These are phyloP conservation scores for Stomatorhinus ivindoensis DNA, from an alignment of 2,113 vertebrate genomes.

Conservation along the genomic window DNA sequence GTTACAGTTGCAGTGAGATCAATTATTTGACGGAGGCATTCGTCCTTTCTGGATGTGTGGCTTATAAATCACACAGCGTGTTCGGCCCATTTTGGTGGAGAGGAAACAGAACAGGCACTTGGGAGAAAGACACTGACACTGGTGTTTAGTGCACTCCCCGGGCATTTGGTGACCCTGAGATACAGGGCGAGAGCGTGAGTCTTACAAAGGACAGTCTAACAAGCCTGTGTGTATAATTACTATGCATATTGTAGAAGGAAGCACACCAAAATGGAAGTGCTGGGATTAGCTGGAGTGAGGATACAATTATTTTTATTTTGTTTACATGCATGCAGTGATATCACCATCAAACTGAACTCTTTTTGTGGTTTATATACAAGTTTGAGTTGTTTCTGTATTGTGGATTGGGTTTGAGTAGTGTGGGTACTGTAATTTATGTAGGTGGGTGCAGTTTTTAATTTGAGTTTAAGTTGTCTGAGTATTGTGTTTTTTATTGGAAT, in stretches of 20 bases:
- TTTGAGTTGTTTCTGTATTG: background rate
- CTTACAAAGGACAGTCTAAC: background rate
- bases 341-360: background rate
- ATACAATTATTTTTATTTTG: background rate
- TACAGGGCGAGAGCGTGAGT: constrained; percentile 22
- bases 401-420: background rate
- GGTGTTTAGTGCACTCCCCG: constrained; percentile 44
- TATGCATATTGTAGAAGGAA: background rate
- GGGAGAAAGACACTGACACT: constrained; percentile 42
- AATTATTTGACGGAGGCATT: constrained; percentile 65
- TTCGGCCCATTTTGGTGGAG: constrained; percentile 47
- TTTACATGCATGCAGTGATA: background rate
- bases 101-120: constrained; percentile 49
- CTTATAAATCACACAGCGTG: constrained; percentile 60
- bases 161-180: constrained; percentile 55
- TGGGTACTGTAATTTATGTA: background rate
- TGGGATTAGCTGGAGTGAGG: background rate
- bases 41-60: constrained; percentile 56
- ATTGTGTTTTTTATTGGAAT: background rate
- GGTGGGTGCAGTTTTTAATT: background rate
- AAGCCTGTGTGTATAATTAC: background rate
- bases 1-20: constrained; percentile 66
- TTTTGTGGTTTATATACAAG: background rate
- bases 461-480: background rate
- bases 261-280: background rate